Conservation (phyloP, 2,797 vertebrate genomes). For the Enteromius thamalakanensis region DNA sequence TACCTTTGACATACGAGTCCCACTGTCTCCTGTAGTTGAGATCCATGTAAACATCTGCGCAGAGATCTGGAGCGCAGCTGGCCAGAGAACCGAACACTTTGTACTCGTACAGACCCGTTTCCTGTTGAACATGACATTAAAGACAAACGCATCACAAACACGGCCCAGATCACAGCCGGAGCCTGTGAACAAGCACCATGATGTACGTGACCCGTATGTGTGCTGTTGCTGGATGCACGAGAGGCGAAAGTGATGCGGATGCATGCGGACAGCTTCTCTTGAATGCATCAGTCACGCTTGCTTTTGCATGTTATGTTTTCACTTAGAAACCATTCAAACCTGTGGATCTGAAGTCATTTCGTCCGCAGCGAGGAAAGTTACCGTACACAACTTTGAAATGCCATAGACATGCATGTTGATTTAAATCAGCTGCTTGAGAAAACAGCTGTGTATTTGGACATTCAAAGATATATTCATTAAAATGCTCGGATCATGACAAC, state of each 20-base stretch:
- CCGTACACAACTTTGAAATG: not conserved
- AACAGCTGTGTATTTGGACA: not conserved
- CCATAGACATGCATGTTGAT: not conserved
- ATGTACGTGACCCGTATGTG: not conserved
- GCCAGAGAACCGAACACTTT: constrained; percentile 83
- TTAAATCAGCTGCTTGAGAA: not conserved
- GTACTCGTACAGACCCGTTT: constrained; percentile 88
- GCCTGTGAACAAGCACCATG: not conserved
- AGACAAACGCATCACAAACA: constrained; percentile 40
- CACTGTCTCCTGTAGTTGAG: constrained; percentile 87
- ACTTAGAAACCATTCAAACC: not conserved
- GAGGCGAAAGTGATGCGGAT: not conserved
- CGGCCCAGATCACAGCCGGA: constrained; percentile 10
- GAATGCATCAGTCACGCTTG: not conserved
- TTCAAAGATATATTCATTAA: not conserved
- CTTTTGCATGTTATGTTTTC: not conserved
- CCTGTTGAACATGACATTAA: constrained; percentile 71
- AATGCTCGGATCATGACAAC: not conserved
- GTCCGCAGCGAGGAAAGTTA: not conserved
- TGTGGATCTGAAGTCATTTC: not conserved
- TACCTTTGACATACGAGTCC: constrained; percentile 89
- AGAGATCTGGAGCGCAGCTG: constrained; percentile 77
- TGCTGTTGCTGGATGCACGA: too few relatives aligned
- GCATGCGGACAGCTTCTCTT: not conserved
- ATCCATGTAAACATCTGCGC: constrained; percentile 91